A percentile compares a stretch with the other conserved stretches of the same genome.
phyloP scores from a whole-genome alignment of 2,113 vertebrate genomes.

The Jacana jacana region DNA sequence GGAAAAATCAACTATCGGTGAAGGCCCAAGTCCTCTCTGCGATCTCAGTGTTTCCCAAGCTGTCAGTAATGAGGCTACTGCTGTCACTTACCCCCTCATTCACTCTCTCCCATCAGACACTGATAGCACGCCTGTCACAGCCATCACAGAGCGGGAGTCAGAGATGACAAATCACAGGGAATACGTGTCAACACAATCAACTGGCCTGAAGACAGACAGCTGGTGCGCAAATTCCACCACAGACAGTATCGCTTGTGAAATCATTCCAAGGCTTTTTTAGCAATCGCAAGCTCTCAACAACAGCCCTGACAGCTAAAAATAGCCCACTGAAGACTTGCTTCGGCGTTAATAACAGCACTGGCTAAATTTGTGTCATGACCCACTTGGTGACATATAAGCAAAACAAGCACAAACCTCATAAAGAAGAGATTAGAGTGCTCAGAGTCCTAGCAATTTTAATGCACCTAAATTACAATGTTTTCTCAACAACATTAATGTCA shows the following conservation, averaged over 20 bases:
- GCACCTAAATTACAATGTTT: not conserved
- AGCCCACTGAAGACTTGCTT: not conserved
- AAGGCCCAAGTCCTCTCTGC: not conserved
- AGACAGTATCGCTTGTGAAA: conserved; percentile 12
- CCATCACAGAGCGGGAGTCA: not conserved
- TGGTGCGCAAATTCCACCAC: conserved; percentile 58
- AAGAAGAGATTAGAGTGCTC: not conserved
- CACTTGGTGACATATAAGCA: conserved; percentile 27
- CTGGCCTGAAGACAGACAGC: conserved; percentile 64
- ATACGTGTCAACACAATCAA: conserved; percentile 59
- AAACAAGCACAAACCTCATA: conserved; percentile 31
- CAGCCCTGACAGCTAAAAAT: conserved; percentile 55
- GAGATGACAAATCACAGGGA: conserved; percentile 68
- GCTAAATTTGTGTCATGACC: conserved; percentile 52
- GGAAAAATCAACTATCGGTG: not conserved
- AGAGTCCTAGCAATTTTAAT: not conserved
- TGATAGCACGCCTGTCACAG: conserved; percentile 55
- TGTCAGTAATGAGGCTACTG: conserved; percentile 1
- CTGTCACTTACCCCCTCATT: conserved; percentile 21
- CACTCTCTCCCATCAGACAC: conserved; percentile 32
- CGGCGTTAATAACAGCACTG: conserved; percentile 12
- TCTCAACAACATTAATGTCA: not conserved
- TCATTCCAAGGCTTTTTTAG: conserved; percentile 54
- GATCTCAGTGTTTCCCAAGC: not conserved
- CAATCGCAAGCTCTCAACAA: conserved; percentile 10